Percentiles rank a stretch among this genome's conserved stretches.
Evolutionary conservation across 2,113 vertebrate species (phyloP).

Genomic region (Brienomyrus longianalis): DNA sequence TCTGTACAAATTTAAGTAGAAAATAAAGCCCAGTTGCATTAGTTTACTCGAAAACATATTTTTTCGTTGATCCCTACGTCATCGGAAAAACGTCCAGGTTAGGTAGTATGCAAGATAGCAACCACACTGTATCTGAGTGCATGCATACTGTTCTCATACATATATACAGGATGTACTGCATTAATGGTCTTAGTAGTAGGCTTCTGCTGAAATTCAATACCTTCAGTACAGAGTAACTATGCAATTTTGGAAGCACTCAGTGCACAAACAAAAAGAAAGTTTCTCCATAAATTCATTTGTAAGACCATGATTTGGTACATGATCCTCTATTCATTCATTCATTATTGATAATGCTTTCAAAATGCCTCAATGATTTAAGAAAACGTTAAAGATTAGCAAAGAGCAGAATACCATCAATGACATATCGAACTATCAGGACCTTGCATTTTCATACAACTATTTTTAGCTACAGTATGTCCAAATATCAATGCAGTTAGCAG

Average conservation of each 20-base stretch:
- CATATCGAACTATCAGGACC: background rate
- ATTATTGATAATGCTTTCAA: background rate
- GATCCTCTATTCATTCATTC: background rate
- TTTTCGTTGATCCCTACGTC: background rate
- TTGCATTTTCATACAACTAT: background rate
- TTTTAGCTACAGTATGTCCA: background rate
- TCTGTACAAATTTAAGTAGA: background rate
- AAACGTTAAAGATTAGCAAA: background rate
- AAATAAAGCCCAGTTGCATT: background rate
- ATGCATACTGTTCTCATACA: background rate
- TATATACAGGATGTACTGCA: background rate
- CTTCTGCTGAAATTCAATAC: background rate
- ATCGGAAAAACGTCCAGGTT: background rate
- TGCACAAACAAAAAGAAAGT: background rate
- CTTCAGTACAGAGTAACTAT: background rate
- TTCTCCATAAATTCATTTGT: background rate
- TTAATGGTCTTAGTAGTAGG: background rate
- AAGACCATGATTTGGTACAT: background rate
- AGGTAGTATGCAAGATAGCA: background rate
- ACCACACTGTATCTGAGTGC: background rate
- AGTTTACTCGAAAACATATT: background rate
- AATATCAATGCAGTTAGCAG: background rate
- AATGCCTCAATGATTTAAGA: background rate
- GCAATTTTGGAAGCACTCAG: background rate
- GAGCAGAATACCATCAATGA: background rate